Conservation (phyloP, 2,888 invertebrate genomes). For the Glaucopsyche alexis region DNA sequence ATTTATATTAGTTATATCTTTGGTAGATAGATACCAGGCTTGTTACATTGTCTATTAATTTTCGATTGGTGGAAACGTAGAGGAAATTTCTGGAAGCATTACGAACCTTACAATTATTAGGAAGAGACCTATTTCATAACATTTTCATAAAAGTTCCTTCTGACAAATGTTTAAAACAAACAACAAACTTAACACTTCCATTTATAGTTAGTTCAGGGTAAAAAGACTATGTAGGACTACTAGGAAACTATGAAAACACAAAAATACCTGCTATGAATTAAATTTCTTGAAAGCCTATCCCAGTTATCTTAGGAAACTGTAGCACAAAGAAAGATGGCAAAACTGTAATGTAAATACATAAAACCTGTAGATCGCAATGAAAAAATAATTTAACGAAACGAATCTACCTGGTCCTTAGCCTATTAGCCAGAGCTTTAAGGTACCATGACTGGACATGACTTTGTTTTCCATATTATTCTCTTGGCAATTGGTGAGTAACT, state of each 20-base stretch:
- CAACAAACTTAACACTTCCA: constrained; percentile 5
- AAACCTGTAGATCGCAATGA: neutral
- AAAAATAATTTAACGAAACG: neutral
- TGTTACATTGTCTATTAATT: neutral
- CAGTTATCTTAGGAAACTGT: too few relatives aligned
- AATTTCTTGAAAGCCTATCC: neutral
- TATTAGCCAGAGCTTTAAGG: too few relatives aligned
- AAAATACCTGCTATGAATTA: neutral
- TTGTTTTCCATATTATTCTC: too few relatives aligned
- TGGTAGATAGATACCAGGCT: neutral
- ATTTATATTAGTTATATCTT: neutral
- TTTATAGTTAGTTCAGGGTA: neutral
- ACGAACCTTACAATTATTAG: neutral
- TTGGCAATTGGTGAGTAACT: too few relatives aligned
- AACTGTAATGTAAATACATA: neutral
- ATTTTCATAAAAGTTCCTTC: neutral
- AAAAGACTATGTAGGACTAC: neutral
- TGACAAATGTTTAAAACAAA: neutral
- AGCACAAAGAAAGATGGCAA: neutral
- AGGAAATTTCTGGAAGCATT: neutral
- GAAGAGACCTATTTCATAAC: neutral
- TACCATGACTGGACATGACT: too few relatives aligned
- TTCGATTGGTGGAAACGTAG: neutral
- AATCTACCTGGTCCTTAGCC: too few relatives aligned
- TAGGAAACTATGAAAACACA: neutral